Evolutionary conservation across 2,113 vertebrate genomes (phyloP), one percentile per base, ranked within the genome.

Genomic region (Beaufortia kweichowensis): DNA sequence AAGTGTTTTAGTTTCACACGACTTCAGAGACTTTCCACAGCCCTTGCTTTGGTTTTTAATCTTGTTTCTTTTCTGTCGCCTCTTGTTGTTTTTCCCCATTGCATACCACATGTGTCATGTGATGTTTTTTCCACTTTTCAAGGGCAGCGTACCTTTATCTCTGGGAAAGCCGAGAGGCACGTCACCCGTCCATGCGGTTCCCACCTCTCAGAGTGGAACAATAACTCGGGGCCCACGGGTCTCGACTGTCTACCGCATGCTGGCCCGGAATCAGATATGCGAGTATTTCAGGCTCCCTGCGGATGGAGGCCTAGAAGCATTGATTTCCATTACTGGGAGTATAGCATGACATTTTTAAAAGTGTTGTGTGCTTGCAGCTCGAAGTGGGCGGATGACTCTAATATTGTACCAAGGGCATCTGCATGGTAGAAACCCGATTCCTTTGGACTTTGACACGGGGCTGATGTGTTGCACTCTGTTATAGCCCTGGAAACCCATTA

Each of bases 351-450:
- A 55, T 79, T 80, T 79, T 72, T 76, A 77, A 79, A 73, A 77
- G 70, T 72, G 71, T 71, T 79, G 69, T 65, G 60, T 53, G 61
- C 5, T 69, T 46, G 66, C 21, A 43, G 43, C 46, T 60, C 12
- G 43, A 56, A 60, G 70, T 29, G 82, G 56, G 46, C 64, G 41
- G 46, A 4, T 53, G 64, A 70, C 72, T 71, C 70, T 60, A 61
- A 75, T 73, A 79, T 71, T 71, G 61, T 79, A 76, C 71, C 77
- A 79, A 83, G 76, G 82, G 76, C 71, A 83, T 83, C 81, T 82
- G 81, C 33, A 76, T 55, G 39, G 2, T 0, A 19, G 81, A 46
- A 82, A 82, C 60, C 77, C 1, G 77, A 82, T 26, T 72, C 76
- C 73, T 6, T 48, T 17, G 23, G 66, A 71, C 53, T 5, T 65